A percentile compares a stretch with the other conserved stretches of the same genome.
phyloP scores from a whole-genome alignment of 2,113 vertebrate genomes.

The Athene cunicularia region DNA sequence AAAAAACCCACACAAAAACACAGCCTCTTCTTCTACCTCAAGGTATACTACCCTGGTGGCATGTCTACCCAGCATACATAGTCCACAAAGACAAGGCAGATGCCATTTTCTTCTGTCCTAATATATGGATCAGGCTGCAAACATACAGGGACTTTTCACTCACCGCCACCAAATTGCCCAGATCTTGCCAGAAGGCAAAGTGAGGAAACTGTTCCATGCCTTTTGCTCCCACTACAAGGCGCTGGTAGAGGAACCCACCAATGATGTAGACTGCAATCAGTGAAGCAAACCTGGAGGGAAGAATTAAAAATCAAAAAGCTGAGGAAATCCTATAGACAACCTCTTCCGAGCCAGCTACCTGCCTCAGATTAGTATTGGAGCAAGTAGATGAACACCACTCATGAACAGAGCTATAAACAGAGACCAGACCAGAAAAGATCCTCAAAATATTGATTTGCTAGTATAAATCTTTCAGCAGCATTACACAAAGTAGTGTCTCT shows the following conservation, averaged over 20 bases:
- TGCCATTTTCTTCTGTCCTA: not conserved
- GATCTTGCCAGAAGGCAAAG: conserved; percentile 91
- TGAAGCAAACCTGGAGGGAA: conserved; percentile 77
- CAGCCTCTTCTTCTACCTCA: not conserved
- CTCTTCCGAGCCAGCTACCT: not conserved
- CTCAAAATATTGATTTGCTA: not conserved
- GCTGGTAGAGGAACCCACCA: conserved; percentile 93
- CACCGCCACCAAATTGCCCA: conserved; percentile 93
- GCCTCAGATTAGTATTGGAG: not conserved
- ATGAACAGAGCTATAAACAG: not conserved
- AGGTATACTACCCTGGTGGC: not conserved
- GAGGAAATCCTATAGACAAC: not conserved
- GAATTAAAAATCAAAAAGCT: not conserved
- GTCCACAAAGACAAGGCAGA: not conserved
- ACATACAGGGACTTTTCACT: conserved; percentile 45
- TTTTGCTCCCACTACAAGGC: conserved; percentile 92
- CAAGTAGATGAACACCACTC: not conserved
- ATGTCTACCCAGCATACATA: not conserved
- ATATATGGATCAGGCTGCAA: not conserved
- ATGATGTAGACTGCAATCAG: conserved; percentile 87
- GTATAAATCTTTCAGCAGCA: not conserved
- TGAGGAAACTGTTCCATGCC: conserved; percentile 97
- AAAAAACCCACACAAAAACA: not conserved
- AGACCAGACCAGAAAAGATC: not conserved
- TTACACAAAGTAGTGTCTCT: not conserved